Conservation (phyloP, 2,888 invertebrate genomes). For the Magallana nippona region DNA sequence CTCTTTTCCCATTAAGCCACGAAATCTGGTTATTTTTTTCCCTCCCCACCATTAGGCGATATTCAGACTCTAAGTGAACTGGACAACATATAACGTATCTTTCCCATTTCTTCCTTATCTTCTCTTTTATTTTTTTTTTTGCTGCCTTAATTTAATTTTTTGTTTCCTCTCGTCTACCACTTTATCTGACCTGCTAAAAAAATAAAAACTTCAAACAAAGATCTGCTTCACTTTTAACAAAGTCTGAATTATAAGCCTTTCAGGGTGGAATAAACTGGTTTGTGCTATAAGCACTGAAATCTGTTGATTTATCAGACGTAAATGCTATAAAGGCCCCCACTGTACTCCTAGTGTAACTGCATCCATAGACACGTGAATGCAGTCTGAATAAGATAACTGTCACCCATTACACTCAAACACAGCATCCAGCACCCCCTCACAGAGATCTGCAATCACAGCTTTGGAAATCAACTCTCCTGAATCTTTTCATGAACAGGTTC, state of each 20-base stretch:
- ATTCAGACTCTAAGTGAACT: neutral
- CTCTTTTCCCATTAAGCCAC: constrained; percentile 6
- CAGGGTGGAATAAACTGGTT: neutral
- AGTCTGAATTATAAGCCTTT: neutral
- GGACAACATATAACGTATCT: neutral
- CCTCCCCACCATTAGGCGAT: neutral
- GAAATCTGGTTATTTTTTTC: neutral
- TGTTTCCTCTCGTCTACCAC: too few species aligned
- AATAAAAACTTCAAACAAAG: constrained; percentile 8
- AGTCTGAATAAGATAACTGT: too few species aligned
- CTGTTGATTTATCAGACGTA: neutral
- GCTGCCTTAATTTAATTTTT: neutral
- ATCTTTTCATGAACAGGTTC: too few species aligned
- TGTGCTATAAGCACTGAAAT: neutral
- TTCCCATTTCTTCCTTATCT: neutral
- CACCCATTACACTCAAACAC: too few species aligned
- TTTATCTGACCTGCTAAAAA: neutral
- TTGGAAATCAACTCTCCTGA: too few species aligned
- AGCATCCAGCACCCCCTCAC: too few species aligned
- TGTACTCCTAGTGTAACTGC: neutral
- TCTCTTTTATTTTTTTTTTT: neutral
- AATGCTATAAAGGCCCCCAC: neutral
- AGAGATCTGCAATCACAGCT: too few species aligned
- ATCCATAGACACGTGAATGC: neutral
- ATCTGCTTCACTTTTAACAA: constrained; percentile 9